Conservation (phyloP, 2,888 invertebrate species). For the Autographa pulchrina region DNA sequence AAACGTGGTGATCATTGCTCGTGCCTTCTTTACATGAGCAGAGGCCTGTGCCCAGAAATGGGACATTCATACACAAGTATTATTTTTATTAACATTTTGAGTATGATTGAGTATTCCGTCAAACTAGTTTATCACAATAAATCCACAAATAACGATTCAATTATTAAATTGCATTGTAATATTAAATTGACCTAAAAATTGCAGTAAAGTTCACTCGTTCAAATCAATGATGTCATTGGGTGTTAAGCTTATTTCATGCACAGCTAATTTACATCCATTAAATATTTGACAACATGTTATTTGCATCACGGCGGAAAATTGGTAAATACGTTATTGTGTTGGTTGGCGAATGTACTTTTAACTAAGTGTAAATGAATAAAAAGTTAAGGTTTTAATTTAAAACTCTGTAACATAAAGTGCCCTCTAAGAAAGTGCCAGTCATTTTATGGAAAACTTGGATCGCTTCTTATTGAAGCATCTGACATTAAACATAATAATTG, state of each 20-base stretch:
- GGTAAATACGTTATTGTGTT: constrained; percentile 4
- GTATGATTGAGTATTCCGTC: too few species aligned
- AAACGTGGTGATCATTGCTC: too few species aligned
- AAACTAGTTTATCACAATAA: neutral
- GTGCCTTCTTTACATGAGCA: too few species aligned
- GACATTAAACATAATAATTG: too few species aligned
- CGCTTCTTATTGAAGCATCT: too few species aligned
- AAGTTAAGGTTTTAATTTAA: neutral
- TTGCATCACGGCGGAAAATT: neutral
- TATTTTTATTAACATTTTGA: too few species aligned
- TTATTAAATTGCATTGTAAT: neutral
- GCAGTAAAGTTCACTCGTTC: constrained; percentile 7
- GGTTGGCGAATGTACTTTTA: neutral
- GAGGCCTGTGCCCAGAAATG: too few species aligned
- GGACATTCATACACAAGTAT: too few species aligned
- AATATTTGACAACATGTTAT: constrained; percentile 8
- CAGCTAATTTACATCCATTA: neutral
- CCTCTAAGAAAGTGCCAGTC: neutral
- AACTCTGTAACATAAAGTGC: neutral
- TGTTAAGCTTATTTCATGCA: constrained; percentile 7
- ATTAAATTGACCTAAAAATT: constrained; percentile 3
- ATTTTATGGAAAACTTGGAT: too few species aligned
- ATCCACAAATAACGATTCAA: neutral
- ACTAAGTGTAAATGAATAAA: neutral
- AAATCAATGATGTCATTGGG: constrained; percentile 4